These are phyloP conservation scores for Argynnis bischoffii DNA, from an alignment of 2,888 invertebrate genomes.

Conservation along the genomic window DNA sequence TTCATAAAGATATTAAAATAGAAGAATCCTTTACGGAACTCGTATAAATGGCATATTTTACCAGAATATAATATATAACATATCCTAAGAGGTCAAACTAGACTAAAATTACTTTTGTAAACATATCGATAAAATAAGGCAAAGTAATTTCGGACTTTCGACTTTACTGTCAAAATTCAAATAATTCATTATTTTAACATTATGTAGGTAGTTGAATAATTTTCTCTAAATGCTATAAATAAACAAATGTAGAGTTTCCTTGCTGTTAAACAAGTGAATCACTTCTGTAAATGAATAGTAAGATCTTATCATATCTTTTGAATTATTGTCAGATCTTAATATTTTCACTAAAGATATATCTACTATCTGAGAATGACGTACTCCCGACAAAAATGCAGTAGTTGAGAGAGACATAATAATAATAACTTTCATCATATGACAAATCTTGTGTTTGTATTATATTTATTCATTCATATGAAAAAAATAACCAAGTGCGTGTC, in stretches of 20 bases:
- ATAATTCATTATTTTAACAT: not conserved
- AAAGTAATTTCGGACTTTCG: not conserved
- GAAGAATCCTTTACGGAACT: too few species aligned
- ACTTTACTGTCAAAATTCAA: not conserved
- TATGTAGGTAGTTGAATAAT: not conserved
- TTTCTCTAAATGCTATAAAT: not conserved
- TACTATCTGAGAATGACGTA: not conserved
- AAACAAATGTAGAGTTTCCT: constrained; percentile 2
- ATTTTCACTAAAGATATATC: not conserved
- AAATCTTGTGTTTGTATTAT: too few species aligned
- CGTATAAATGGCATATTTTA: too few species aligned
- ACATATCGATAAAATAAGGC: not conserved
- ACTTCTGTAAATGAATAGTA: constrained; percentile 6
- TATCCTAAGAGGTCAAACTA: too few species aligned
- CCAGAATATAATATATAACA: too few species aligned
- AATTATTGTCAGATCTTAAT: constrained; percentile 4
- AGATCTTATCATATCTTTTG: constrained; percentile 15
- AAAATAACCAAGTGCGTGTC: too few species aligned
- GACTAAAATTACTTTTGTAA: too few species aligned
- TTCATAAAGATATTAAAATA: too few species aligned
- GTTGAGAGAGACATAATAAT: constrained; percentile 1
- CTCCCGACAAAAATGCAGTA: constrained; percentile 2
- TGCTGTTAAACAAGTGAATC: constrained; percentile 9
- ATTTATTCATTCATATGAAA: not conserved
- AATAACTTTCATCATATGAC: not conserved